phyloP scores from a whole-genome alignment of 2,113 vertebrate genomes.

The Pithys albifrons region DNA sequence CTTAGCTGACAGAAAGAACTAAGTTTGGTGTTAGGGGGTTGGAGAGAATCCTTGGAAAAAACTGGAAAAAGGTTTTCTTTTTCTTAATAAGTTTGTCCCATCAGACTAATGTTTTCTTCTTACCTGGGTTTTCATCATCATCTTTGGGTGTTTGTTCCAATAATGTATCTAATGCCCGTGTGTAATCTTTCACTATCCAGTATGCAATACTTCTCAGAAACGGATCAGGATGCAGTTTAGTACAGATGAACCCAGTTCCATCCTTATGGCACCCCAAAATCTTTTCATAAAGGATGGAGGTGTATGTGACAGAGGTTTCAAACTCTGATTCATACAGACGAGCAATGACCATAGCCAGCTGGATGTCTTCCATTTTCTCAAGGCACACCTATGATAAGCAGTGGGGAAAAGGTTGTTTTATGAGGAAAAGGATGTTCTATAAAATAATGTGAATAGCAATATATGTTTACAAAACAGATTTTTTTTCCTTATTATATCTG shows the following conservation, averaged over 20 bases:
- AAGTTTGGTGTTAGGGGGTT: not conserved
- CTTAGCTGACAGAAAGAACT: not conserved
- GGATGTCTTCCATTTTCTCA: slow-evolving; percentile 99
- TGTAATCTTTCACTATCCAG: slow-evolving; percentile 98
- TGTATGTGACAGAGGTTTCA: slow-evolving; percentile 92
- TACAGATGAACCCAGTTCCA: slow-evolving; percentile 85
- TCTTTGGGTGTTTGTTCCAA: slow-evolving; percentile 95
- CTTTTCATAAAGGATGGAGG: slow-evolving; percentile 91
- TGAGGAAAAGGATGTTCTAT: not conserved
- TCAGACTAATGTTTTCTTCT: not conserved
- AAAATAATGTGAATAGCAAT: not conserved
- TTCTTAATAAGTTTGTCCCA: not conserved
- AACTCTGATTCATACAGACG: slow-evolving; percentile 95
- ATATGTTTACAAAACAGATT: not conserved
- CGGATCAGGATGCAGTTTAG: slow-evolving; percentile 89
- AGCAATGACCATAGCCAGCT: slow-evolving; percentile 95
- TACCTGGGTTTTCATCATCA: slow-evolving; percentile 89
- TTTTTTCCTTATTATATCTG: not conserved
- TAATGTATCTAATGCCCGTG: slow-evolving; percentile 90
- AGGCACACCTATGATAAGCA: slow-evolving; percentile 84
- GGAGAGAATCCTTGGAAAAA: not conserved
- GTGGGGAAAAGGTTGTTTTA: not conserved
- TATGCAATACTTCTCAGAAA: slow-evolving; percentile 95
- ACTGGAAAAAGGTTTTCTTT: not conserved
- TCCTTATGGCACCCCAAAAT: slow-evolving; percentile 90